These are phyloP conservation scores for Bettongia penicillata DNA, from an alignment of 2,113 vertebrate species.

Conservation along the genomic window DNA sequence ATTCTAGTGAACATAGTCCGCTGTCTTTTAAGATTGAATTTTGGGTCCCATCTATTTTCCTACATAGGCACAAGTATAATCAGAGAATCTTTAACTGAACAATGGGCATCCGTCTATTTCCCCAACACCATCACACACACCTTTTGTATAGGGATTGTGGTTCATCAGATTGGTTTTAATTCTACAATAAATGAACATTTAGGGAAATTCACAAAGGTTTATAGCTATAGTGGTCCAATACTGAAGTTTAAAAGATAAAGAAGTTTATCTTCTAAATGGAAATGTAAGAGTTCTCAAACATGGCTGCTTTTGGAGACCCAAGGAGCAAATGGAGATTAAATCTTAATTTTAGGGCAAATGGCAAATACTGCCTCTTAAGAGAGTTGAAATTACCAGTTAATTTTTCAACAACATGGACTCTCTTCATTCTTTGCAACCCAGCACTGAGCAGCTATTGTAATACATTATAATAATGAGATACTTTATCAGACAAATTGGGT, in stretches of 20 bases:
- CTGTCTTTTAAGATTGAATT: neutral
- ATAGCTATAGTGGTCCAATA: neutral
- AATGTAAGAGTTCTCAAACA: neutral
- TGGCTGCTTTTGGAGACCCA: neutral
- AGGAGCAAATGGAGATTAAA: neutral
- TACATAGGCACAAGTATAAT: neutral
- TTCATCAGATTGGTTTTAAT: neutral
- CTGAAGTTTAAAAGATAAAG: neutral
- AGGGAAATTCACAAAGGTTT: neutral
- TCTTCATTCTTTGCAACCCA: neutral
- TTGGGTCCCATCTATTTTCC: neutral
- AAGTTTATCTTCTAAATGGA: neutral
- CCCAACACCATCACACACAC: neutral
- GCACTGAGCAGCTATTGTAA: neutral
- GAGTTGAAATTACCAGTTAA: neutral
- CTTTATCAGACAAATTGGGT: slow-evolving; percentile 25
- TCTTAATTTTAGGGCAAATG: neutral
- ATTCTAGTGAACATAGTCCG: neutral
- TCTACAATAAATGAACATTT: neutral
- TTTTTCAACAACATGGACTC: neutral
- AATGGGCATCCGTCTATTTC: neutral
- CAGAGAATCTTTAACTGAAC: neutral
- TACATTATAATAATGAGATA: neutral
- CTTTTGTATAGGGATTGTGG: neutral
- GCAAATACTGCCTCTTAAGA: neutral